Evolutionary conservation across 2,888 invertebrate genomes (phyloP), one percentile per base, ranked within the genome.

Genomic region (Spialia ferax): DNA sequence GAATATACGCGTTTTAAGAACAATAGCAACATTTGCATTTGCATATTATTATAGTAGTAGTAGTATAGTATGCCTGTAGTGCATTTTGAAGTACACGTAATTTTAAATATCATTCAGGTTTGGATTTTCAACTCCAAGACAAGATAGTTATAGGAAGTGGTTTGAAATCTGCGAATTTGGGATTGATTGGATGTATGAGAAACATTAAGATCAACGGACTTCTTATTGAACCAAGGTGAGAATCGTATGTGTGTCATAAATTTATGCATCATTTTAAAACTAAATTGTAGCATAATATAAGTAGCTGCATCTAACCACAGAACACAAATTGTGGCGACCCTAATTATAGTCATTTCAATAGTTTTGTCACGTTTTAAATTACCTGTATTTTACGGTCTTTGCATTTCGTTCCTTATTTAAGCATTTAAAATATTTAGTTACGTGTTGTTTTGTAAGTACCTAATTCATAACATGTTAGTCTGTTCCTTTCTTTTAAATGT

Each of bases 151-250:
- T 97, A 74, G 97, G 97, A 67, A 97, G 97, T 79, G 97, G 97
- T 54, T 94, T 96, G 18, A 96, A 96, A 84, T 95, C 94, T 32
- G 95, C 95, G 13, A 96, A 96, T 76, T 88, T 95, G 81, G 98
- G 98, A 4, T 94, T 99, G 63, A 97, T 98, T 60, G 99, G 99
- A 26, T 99, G 99, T 83, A 97, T 99, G 95, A 95, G 98, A 73
- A 97, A 98, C 79, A 96, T 99, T 70, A 95, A 96, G 83, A 97
- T 99, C 69, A 98, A 99, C 81, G 96, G 96, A 11, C 94, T 96
- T 70, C 93, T 96, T 61, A 95, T 98, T 73, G 98, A 98, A 81
- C 97, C 98, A 0, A 91, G 95, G 88, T 87, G 77, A 56, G 65
- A 29, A 18, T 18, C 18, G 1, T 7, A 7, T 6, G n/a, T 38